Evolutionary conservation across 92 coral and sea anemone genomes (phyloP).

Genomic region (Bergia puertoricense): DNA sequence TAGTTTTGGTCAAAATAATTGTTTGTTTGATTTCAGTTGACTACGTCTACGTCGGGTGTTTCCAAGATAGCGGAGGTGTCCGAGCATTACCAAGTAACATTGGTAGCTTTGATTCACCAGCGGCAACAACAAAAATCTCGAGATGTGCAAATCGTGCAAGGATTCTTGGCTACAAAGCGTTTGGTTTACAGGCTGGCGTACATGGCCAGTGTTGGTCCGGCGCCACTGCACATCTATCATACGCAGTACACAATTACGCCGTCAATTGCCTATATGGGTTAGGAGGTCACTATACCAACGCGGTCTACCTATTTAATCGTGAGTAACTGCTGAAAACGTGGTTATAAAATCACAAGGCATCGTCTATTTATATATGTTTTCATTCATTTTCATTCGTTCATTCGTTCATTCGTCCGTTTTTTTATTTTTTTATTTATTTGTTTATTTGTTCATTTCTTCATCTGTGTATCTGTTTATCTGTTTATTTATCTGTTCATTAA

Average conservation of each 20-base stretch:
- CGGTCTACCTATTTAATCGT: slow-evolving; percentile 4
- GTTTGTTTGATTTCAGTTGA: not conserved
- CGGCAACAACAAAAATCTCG: no score
- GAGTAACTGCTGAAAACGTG: not conserved
- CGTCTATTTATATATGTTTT: no score
- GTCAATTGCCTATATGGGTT: not conserved
- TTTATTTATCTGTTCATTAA: no score
- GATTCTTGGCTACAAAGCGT: slow-evolving; percentile 18
- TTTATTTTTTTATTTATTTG: no score
- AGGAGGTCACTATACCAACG: not conserved
- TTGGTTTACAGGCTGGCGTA: not conserved
- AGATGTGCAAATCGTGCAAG: not conserved
- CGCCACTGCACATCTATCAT: not conserved
- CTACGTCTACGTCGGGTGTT: slow-evolving; percentile 3
- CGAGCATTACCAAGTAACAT: not conserved
- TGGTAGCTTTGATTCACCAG: not conserved
- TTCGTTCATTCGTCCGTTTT: no score
- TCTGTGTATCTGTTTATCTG: no score
- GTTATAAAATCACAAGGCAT: no score
- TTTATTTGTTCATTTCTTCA: no score
- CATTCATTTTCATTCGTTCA: no score
- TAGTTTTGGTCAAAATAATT: no score
- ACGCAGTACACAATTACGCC: not conserved
- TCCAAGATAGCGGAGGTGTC: not conserved
- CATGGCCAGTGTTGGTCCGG: slow-evolving; percentile 16